Conservation (phyloP, 1,140 invertebrate species). For the Diabrotica virgifera region DNA sequence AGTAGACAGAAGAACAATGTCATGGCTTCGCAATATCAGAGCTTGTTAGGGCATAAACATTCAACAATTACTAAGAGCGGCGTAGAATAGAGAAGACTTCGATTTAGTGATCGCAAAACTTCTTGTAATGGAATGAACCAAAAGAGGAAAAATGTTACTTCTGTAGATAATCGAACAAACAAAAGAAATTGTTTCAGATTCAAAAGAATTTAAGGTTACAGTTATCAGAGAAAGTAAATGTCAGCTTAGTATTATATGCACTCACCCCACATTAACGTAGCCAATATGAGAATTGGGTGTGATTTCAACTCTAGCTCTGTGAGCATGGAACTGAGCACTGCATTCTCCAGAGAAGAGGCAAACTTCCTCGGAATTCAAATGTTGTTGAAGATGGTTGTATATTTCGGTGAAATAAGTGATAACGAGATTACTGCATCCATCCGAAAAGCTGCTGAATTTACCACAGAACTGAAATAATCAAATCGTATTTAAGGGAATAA, state of each 20-base stretch:
- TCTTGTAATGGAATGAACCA: too few species aligned
- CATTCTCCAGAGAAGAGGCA: slow-evolving; percentile 77
- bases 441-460: slow-evolving; percentile 66
- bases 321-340: slow-evolving; percentile 60
- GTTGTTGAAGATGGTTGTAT: slow-evolving; percentile 57
- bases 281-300: slow-evolving; percentile 56
- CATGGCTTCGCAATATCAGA: too few species aligned
- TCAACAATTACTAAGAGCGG: too few species aligned
- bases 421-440: slow-evolving; percentile 71
- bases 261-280: slow-evolving; percentile 50
- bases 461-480: slow-evolving; percentile 59
- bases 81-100: too few species aligned
- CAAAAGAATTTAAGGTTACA: not conserved
- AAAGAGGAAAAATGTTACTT: too few species aligned
- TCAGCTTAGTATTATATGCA: not conserved
- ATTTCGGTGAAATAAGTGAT: slow-evolving; percentile 70
- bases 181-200: not conserved
- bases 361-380: slow-evolving; percentile 62
- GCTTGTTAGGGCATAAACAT: too few species aligned
- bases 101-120: too few species aligned
- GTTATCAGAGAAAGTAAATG: not conserved
- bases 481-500: not conserved
- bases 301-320: slow-evolving; percentile 58
- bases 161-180: too few species aligned
- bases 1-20: too few species aligned